phyloP scores from a whole-genome alignment of 2,797 vertebrate species.

The Acanthornis magna region DNA sequence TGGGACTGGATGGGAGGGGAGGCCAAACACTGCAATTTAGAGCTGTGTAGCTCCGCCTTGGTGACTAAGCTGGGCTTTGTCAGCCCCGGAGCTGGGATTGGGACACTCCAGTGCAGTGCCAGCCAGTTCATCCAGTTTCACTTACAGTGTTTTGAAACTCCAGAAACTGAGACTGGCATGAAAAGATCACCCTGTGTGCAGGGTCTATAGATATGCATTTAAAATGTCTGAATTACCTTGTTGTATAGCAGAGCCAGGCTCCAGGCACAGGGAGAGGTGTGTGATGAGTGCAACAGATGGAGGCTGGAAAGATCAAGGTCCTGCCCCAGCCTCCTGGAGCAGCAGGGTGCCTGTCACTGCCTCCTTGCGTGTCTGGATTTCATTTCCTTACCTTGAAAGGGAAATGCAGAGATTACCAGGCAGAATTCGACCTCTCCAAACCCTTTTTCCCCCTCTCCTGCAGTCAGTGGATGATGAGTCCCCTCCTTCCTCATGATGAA shows the following conservation, averaged over 20 bases:
- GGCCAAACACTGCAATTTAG: neutral
- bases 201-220: neutral
- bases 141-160: neutral
- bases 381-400: neutral
- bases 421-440: neutral
- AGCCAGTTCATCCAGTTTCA: neutral
- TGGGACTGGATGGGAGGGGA: neutral
- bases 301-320: neutral
- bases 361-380: neutral
- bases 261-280: neutral
- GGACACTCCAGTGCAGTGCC: neutral
- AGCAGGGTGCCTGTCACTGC: neutral
- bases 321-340: neutral
- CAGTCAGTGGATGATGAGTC: neutral
- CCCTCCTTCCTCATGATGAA: neutral
- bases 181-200: neutral
- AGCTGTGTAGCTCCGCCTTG: neutral
- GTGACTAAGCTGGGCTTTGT: conserved; percentile 21
- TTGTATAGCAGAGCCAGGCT: rapidly evolving
- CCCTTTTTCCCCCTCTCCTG: neutral
- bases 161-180: neutral
- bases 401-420: neutral
- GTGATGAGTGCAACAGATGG: conserved; percentile 3
- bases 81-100: neutral
- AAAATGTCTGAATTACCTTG: neutral